Evolutionary conservation across 2,113 vertebrate species (phyloP).

Genomic region (Ursus arctos): DNA sequence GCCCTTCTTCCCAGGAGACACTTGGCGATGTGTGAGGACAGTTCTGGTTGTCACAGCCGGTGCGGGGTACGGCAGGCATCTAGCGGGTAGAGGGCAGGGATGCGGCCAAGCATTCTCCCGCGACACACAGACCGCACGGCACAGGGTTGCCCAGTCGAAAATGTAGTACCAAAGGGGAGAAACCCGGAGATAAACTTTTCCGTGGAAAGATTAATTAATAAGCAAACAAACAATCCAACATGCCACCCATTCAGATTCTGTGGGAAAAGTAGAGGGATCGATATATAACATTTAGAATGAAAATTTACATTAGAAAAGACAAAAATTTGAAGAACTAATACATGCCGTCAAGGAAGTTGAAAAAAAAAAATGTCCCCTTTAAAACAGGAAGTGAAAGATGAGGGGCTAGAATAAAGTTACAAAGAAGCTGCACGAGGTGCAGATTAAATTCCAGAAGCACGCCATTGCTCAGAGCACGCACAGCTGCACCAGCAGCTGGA

Average conservation of each 20-base stretch:
- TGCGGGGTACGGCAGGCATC: conserved; percentile 12
- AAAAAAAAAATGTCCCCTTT: not conserved
- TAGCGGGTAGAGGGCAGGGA: not conserved
- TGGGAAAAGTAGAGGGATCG: not conserved
- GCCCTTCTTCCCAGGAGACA: not conserved
- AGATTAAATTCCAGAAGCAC: not conserved
- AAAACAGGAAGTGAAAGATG: conserved; percentile 24
- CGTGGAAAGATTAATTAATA: not conserved
- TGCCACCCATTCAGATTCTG: not conserved
- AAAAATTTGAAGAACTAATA: not conserved
- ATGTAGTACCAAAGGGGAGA: not conserved
- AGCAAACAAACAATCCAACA: not conserved
- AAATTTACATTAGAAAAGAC: conserved; percentile 8
- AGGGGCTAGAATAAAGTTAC: not conserved
- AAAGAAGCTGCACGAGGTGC: not conserved
- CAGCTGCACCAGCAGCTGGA: not conserved
- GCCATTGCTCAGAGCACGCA: not conserved
- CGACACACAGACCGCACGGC: too few species aligned
- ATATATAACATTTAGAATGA: not conserved
- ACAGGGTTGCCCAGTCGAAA: not conserved
- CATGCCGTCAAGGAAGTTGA: not conserved
- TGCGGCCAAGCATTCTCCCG: not conserved
- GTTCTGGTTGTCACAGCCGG: not conserved
- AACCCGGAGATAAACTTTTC: not conserved
- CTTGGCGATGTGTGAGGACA: not conserved